Evolutionary conservation across 2,113 vertebrate genomes (phyloP).

Genomic region (Anoplopoma fimbria): DNA sequence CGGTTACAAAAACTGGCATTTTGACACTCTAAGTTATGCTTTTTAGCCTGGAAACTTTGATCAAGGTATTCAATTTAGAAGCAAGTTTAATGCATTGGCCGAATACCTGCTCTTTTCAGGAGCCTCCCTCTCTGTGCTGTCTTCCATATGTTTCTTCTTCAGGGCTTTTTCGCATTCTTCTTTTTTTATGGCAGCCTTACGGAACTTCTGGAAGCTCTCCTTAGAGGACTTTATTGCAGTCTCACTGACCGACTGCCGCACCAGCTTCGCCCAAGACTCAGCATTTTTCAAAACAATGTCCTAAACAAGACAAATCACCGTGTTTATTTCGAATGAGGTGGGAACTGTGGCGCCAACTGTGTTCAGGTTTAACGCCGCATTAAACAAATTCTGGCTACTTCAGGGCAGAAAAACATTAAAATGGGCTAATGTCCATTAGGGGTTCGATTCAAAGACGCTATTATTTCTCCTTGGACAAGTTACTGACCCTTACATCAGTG

Average conservation of each 20-base stretch:
- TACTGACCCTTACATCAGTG: too few species aligned
- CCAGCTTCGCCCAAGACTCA: slow-evolving; percentile 90
- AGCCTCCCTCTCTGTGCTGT: slow-evolving; percentile 63
- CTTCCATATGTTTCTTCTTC: slow-evolving; percentile 76
- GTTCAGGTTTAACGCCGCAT: not conserved
- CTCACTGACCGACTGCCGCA: slow-evolving; percentile 79
- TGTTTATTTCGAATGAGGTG: not conserved
- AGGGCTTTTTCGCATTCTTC: slow-evolving; percentile 83
- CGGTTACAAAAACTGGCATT: not conserved
- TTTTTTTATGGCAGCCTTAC: slow-evolving; percentile 88
- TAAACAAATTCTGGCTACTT: not conserved
- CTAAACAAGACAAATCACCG: slow-evolving; percentile 72
- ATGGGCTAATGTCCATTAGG: too few species aligned
- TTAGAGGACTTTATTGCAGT: slow-evolving; percentile 86
- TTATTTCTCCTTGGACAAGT: too few species aligned
- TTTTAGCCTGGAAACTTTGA: not conserved
- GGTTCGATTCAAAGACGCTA: too few species aligned
- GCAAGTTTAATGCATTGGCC: not conserved
- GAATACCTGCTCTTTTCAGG: slow-evolving; percentile 73
- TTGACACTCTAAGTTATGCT: not conserved
- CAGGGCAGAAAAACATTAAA: not conserved
- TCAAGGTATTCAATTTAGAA: not conserved
- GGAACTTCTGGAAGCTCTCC: slow-evolving; percentile 91
- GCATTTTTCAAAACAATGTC: slow-evolving; percentile 86
- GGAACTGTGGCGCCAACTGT: not conserved